Evolutionary conservation across 2,888 invertebrate species (phyloP), one percentile per base, ranked within the genome.

Genomic region (Tiliacea citrago): DNA sequence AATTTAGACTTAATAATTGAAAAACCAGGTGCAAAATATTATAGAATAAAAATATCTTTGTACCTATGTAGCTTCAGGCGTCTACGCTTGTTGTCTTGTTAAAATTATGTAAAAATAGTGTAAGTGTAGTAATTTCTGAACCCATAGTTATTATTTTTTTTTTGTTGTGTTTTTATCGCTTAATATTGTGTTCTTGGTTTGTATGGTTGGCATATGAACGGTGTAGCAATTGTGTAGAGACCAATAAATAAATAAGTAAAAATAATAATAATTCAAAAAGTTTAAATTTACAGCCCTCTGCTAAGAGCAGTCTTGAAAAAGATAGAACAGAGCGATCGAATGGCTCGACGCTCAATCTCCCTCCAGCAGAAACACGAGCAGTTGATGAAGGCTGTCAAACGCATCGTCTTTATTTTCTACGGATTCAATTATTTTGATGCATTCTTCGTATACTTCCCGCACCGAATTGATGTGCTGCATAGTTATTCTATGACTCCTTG

Each of bases 401-500:
- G 83, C 7, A 93, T 94, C 4, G 69, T 95, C 3, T 63, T 93
- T 0, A 78, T 89, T 5, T 95, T 95, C 79, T 94, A 93, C 66
- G 81, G 82, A 2, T 85, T 86, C 2, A 94, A 94, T 74, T 42
- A 87, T 0, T 16, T 82, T 0, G 89, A 93, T 65, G 92, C 84
- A 0, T 21, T 83, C 0, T 81, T 90, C 0, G 88, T 93, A 18
- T 95, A 95, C 68, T 60, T 94, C 24, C 95, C 95, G 3, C 83
- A 91, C 67, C 90, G 95, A 4, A 72, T 83, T 2, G 84, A 93
- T 71, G 80, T 93, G 4, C 55, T 63, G 2, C 91, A 92, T 74
- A 90, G 89, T 73, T 95, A 89, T 78, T 89, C 92, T 6, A 93
- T 95, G 93, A 90, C 91, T 0, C 93, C 91, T 49, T 96, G 95